Evolutionary conservation across 1,140 invertebrate species (phyloP), one percentile per base, ranked within the genome.

Genomic region (Matsumurasca onukii): DNA sequence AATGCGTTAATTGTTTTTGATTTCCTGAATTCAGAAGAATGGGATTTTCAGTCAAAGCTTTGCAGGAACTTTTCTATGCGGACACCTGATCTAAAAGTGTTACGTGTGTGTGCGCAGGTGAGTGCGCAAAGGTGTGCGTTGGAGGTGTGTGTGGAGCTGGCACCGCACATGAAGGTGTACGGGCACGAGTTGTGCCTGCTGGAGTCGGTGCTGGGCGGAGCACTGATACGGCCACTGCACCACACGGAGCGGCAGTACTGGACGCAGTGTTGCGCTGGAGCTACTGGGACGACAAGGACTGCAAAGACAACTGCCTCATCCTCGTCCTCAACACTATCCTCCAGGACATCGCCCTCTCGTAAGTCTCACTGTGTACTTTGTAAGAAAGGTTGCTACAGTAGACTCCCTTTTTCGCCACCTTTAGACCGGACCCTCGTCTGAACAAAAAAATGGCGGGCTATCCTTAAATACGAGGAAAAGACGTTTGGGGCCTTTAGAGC

Each of bases 271-370:
- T 88, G 3, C 83, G 87, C 49, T 97, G 93, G 93, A 86, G 90
- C 0, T 90, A 91, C 70, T 96, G 93, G 93, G 88, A 92, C 51
- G 86, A 91, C 57, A 83, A 84, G 2, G 91, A 94, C 77, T 82
- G 91, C 20, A 92, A 90, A 77, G 85, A 93, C 72, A 94, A 94
- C 75, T 87, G 89, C 74, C 79, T 95, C 15, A 79, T 93, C n/a
- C 78, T 94, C 5, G 88, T 80, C 66, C 78, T 78, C 22, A 85
- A 85, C 70, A 78, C 76, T 2, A 49, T 86, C 1, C 84, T 84
- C 69, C 80, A 80, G 31, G 80, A 84, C 65, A 79, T 86, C 63
- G 81, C 49, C 80, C 80, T 48, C 74, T 84, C 73, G 84, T 85
- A 75, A 80, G 74, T 75, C 20, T 12, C 34, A n/a, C n/a, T n/a